A percentile compares a stretch with the other conserved stretches of the same genome.
phyloP scores from a whole-genome alignment of 2,113 vertebrate genomes.

The Ameiurus melas region DNA sequence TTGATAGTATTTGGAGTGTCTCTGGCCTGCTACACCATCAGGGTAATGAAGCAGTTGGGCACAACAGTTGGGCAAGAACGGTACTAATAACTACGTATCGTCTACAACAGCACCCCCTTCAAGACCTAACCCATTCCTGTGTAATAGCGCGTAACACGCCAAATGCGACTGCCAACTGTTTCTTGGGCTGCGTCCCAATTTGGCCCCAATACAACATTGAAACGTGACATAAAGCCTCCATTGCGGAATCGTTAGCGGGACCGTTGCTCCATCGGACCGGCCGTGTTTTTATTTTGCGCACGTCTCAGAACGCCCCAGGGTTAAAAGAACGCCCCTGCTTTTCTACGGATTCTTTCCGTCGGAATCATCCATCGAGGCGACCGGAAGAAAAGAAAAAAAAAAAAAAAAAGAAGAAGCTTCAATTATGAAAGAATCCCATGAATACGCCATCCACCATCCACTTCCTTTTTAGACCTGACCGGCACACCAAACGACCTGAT shows the following conservation, averaged over 20 bases:
- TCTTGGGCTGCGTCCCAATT: conserved; percentile 66
- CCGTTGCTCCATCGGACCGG: conserved; percentile 15
- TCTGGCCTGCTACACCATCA: conserved; percentile 39
- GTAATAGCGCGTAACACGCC: conserved; percentile 75
- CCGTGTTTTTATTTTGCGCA: not conserved
- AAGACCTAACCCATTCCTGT: conserved; percentile 69
- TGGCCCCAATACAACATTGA: conserved; percentile 61
- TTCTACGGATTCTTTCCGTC: not conserved
- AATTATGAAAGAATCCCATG: not conserved
- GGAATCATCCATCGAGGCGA: not conserved
- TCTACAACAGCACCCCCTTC: conserved; percentile 67
- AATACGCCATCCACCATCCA: not conserved
- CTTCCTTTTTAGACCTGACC: conserved; percentile 6
- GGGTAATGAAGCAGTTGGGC: conserved; percentile 68
- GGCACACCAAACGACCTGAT: not conserved
- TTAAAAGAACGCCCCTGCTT: not conserved
- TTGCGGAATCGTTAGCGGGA: conserved; percentile 35
- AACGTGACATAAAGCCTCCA: conserved; percentile 40
- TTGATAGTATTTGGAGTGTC: conserved; percentile 38
- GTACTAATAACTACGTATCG: conserved; percentile 67
- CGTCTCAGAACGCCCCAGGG: not conserved
- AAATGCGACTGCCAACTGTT: conserved; percentile 77
- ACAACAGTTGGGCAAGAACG: conserved; percentile 67
- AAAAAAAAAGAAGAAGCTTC: not conserved
- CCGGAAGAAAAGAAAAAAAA: not conserved